These are phyloP conservation scores for Bucorvus abyssinicus DNA, from an alignment of 2,797 vertebrate genomes.

Conservation along the genomic window DNA sequence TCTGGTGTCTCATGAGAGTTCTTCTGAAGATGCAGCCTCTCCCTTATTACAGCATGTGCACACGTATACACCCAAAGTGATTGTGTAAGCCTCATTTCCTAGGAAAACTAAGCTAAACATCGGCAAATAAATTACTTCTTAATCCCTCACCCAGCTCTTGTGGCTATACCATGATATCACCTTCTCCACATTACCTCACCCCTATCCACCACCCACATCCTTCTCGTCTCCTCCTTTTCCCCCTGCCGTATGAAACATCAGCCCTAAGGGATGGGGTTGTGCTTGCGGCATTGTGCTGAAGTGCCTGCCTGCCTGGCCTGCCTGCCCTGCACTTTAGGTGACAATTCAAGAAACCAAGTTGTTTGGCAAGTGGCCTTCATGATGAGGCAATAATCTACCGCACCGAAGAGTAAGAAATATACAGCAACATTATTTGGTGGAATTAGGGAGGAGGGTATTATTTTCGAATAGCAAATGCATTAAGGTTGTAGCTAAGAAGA, in stretches of 20 bases:
- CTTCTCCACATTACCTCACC: slow-evolving; percentile 47
- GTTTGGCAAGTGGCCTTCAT: background rate
- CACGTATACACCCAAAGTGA: background rate
- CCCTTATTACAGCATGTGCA: slow-evolving; percentile 18
- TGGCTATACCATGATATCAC: slow-evolving; percentile 40
- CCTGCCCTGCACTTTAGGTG: background rate
- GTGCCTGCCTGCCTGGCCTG: no score
- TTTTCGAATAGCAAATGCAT: background rate
- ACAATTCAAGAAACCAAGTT: background rate
- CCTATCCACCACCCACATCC: background rate
- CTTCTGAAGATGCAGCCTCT: background rate
- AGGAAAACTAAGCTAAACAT: background rate
- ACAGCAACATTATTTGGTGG: background rate
- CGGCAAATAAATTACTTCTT: background rate
- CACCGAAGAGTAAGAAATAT: background rate
- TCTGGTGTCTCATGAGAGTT: background rate
- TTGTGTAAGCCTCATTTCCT: background rate
- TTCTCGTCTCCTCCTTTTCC: background rate
- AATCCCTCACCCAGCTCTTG: background rate
- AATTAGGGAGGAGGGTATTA: background rate
- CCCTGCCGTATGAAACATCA: background rate
- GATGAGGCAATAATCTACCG: background rate
- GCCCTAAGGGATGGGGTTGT: background rate
- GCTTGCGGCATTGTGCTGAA: background rate
- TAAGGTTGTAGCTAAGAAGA: background rate